Evolutionary conservation across 2,113 vertebrate species (phyloP).

Genomic region (Colistium nudipinnis): DNA sequence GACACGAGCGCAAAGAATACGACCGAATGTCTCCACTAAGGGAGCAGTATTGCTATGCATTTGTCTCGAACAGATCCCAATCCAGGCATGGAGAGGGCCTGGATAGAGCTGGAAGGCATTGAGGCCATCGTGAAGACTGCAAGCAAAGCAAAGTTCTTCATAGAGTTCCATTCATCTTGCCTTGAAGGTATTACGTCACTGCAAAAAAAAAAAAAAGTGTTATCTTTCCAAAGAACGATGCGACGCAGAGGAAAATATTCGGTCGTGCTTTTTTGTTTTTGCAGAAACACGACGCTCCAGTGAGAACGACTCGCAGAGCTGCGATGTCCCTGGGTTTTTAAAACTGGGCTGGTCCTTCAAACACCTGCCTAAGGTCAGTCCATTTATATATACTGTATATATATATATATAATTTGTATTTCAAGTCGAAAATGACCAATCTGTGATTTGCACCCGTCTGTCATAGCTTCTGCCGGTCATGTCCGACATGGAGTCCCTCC

Average conservation of each 20-base stretch:
- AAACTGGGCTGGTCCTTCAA: slow-evolving; percentile 86
- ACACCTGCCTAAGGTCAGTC: slow-evolving; percentile 86
- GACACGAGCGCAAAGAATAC: background rate
- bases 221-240: background rate
- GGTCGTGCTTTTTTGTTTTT: slow-evolving; percentile 30
- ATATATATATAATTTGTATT: background rate
- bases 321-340: slow-evolving; percentile 86
- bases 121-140: slow-evolving; percentile 88
- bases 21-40: background rate
- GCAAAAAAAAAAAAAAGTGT: too few species aligned
- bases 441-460: slow-evolving; percentile 17
- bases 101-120: slow-evolving; percentile 85
- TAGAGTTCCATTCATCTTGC: slow-evolving; percentile 87
- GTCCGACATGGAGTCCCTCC: slow-evolving; percentile 85
- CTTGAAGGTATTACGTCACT: slow-evolving; percentile 80
- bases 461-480: slow-evolving; percentile 83
- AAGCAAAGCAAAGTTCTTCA: slow-evolving; percentile 88
- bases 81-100: slow-evolving; percentile 75
- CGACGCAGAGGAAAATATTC: background rate
- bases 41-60: background rate
- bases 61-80: slow-evolving; percentile 65
- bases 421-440: background rate
- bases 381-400: background rate
- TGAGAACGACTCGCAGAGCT: slow-evolving; percentile 87
- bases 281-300: slow-evolving; percentile 83